phyloP scores from a whole-genome alignment of 2,888 invertebrate species.

The Hedya salicella region DNA sequence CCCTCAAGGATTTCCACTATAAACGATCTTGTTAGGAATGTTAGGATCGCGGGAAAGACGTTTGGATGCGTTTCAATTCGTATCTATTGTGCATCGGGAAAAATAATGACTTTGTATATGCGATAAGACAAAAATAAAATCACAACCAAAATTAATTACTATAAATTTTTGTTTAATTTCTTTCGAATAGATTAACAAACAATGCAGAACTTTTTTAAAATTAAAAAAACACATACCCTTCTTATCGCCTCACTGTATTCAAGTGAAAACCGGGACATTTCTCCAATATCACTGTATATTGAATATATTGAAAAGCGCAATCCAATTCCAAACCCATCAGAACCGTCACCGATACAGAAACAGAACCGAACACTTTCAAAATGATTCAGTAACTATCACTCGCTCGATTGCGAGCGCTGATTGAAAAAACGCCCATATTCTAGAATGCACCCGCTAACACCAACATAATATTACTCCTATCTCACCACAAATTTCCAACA shows the following conservation, averaged over 20 bases:
- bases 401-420: slow-evolving; percentile 40
- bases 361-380: slow-evolving; percentile 42
- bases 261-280: slow-evolving; percentile 18
- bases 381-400: slow-evolving; percentile 41
- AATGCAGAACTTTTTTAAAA: not conserved
- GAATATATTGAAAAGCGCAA: slow-evolving; percentile 19
- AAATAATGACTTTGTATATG: too few relatives aligned
- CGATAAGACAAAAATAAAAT: too few relatives aligned
- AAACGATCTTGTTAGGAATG: too few relatives aligned
- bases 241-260: slow-evolving; percentile 13
- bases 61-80: too few relatives aligned
- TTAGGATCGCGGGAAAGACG: too few relatives aligned
- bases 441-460: slow-evolving; percentile 36
- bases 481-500: slow-evolving; percentile 8
- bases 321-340: slow-evolving; percentile 40
- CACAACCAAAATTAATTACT: too few relatives aligned
- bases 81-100: too few relatives aligned
- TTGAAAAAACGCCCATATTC: slow-evolving; percentile 43
- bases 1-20: too few relatives aligned
- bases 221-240: slow-evolving; percentile 4
- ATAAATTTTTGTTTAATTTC: too few relatives aligned
- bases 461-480: slow-evolving; percentile 23
- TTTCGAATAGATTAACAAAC: not conserved
- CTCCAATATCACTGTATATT: slow-evolving; percentile 12
- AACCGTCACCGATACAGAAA: slow-evolving; percentile 36